Percentiles rank a stretch among this genome's conserved stretches.
Conservation (phyloP, 1,140 invertebrate species). For the Aphis craccivora region DNA sequence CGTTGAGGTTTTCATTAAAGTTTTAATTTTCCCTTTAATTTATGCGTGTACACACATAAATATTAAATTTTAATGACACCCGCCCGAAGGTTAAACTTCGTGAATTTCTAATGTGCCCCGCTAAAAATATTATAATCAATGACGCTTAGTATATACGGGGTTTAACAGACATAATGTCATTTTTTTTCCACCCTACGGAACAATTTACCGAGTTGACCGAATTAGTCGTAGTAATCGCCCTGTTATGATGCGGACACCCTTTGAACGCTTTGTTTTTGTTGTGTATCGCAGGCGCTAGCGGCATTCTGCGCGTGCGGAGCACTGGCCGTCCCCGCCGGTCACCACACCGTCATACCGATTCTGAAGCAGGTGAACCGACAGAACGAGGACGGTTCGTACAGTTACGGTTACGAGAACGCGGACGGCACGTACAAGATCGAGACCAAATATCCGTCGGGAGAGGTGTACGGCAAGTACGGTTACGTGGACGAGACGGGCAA, state of each 20-base stretch:
- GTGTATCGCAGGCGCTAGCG: background rate
- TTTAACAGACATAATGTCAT: background rate
- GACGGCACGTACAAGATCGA: conserved; percentile 94
- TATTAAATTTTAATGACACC: background rate
- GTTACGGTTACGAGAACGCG: conserved; percentile 86
- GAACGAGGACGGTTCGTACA: conserved; percentile 86
- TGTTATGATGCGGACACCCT: background rate
- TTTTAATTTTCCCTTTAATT: background rate
- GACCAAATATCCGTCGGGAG: conserved; percentile 81
- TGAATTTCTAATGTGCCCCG: background rate
- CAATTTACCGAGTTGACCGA: no score
- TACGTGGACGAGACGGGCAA: conserved; percentile 82
- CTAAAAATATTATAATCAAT: background rate
- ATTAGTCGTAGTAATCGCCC: no score
- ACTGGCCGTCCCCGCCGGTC: conserved; percentile 61
- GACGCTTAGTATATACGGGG: no score
- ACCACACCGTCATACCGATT: conserved; percentile 70
- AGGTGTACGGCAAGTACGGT: conserved; percentile 83
- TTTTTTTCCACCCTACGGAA: background rate
- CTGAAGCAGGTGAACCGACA: conserved; percentile 77
- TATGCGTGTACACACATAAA: background rate
- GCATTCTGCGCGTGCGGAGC: background rate
- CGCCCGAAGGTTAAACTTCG: no score
- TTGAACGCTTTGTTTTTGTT: background rate
- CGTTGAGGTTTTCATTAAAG: background rate